A percentile compares a stretch with the other conserved stretches of the same genome.
Conservation (phyloP, 2,888 invertebrate genomes). For the Conistra vaccinii region DNA sequence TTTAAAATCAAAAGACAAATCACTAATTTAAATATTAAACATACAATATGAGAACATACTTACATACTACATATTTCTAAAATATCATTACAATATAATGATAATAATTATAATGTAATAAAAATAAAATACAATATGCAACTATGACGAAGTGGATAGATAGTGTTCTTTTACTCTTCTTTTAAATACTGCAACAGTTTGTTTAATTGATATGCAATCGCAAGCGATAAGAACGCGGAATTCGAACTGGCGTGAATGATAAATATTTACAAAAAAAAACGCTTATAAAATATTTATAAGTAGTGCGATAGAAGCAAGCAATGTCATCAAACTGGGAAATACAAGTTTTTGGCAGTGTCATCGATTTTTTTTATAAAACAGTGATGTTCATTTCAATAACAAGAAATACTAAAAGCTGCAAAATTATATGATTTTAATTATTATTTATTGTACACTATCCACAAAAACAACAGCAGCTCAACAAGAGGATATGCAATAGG, state of each 20-base stretch:
- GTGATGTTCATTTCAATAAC: not conserved
- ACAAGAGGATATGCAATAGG: slow-evolving; percentile 28
- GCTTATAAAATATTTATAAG: not conserved
- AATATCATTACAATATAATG: not conserved
- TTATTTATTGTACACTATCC: not conserved
- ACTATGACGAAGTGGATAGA: not conserved
- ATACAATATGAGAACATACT: not conserved
- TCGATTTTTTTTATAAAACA: not conserved
- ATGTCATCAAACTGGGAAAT: slow-evolving; percentile 1
- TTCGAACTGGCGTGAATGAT: slow-evolving; percentile 11
- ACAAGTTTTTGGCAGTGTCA: not conserved
- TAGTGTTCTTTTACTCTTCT: not conserved
- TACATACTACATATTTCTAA: not conserved
- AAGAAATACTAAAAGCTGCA: not conserved
- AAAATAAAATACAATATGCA: not conserved
- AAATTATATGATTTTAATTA: not conserved
- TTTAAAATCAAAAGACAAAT: not conserved
- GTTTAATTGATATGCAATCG: slow-evolving; percentile 42
- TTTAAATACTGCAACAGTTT: not conserved
- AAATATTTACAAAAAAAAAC: slow-evolving; percentile 8
- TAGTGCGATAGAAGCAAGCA: not conserved
- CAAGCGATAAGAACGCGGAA: slow-evolving; percentile 40
- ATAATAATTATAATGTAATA: not conserved
- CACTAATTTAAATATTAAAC: not conserved
- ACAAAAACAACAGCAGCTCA: slow-evolving; percentile 10